These are phyloP conservation scores for Chlamydotis undulata DNA, from an alignment of 2,113 vertebrate species.

Conservation along the genomic window DNA sequence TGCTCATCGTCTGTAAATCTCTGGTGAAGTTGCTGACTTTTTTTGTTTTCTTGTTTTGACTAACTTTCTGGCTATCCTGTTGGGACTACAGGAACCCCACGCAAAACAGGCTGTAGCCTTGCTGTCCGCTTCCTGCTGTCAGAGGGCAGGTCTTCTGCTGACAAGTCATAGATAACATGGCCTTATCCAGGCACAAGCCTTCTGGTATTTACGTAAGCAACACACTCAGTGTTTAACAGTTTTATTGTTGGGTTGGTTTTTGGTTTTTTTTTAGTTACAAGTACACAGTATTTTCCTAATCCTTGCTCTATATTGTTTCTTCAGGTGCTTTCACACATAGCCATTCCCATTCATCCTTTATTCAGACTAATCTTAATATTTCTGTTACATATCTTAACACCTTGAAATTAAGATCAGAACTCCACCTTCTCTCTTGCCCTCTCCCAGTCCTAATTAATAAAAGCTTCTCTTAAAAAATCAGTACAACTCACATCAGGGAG, in stretches of 20 bases:
- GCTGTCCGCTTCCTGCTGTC: not conserved
- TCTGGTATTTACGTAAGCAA: not conserved
- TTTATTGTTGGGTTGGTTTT: not conserved
- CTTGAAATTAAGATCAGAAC: not conserved
- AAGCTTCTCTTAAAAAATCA: not conserved
- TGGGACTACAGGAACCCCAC: not conserved
- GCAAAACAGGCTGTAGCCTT: not conserved
- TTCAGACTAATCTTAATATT: not conserved
- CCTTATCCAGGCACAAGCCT: not conserved
- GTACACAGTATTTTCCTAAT: not conserved
- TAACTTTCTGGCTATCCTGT: not conserved
- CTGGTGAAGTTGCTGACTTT: not conserved
- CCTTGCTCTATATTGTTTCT: not conserved
- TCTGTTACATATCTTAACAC: not conserved
- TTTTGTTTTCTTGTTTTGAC: not conserved
- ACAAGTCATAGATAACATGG: not conserved
- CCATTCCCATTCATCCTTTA: not conserved
- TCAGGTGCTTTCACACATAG: not conserved
- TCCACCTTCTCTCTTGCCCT: not conserved
- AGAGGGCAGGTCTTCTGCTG: not conserved
- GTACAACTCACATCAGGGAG: conserved; percentile 78
- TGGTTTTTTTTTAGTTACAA: not conserved
- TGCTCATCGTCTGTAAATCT: not conserved
- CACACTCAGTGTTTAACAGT: not conserved
- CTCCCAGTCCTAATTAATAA: not conserved